Evolutionary conservation across 2,888 invertebrate species (phyloP), one percentile per base, ranked within the genome.

Genomic region (Mellilla xanthometata): DNA sequence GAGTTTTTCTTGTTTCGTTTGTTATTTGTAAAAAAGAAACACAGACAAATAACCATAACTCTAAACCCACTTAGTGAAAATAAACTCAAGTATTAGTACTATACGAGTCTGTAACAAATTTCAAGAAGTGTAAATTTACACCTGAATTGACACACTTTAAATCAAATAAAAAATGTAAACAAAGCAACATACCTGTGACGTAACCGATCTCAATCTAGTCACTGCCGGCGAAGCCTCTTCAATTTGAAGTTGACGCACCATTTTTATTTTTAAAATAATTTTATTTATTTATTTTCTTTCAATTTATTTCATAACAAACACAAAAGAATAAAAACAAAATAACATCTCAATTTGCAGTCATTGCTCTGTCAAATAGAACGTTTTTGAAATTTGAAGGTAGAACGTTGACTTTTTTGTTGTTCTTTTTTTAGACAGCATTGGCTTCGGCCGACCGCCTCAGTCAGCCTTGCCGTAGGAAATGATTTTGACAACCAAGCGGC

Each of bases 141-240:
- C 7, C 4, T n/a, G 24, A 24, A 24, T 24, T 4, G 4, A 24
- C 24, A 1, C 15, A 19, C 8, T 24, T 24, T 8, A 24, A 24
- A 2, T 1, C 19, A n/a, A n/a, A 24, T n/a, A 24, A 27, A 19
- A 22, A 29, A 28, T 23, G 29, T 39, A 31, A 31, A 31, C 12
- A 31, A 31, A n/a, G 11, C 10, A 29, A 63, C 70, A 50, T 60
- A 84, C 86, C 74, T 86, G 86, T 24, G 86, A 73, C 2, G 66
- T 48, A 10, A 83, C 56, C 2, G 76, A 79, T 54, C 72, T 65
- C 1, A 82, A 31, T 29, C 76, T 59, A 38, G 68, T 76, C 0
- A 69, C 73, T 6, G 62, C 33, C 8, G 60, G 54, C 26, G 44
- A 39, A 0, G 50, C 54, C 26, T 59, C 54, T 22, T 58, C 54